Percentiles rank a stretch among this genome's conserved stretches.
Evolutionary conservation across 2,113 vertebrate species (phyloP).

Genomic region (pig (Sus scrofa)): T2T-Sscrofa CM000824.6:36327001-36327500

Average conservation of each 20-base stretch:
- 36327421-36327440: background rate
- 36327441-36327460: slow-evolving; percentile 6
- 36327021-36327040: too few species aligned
- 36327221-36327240: slow-evolving; percentile 75
- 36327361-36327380: slow-evolving; percentile 60
- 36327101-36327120: background rate
- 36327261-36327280: slow-evolving; percentile 60
- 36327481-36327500: background rate
- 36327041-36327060: too few species aligned
- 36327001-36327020: too few species aligned
- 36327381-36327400: slow-evolving; percentile 39
- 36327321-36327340: slow-evolving; percentile 70
- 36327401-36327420: background rate
- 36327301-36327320: slow-evolving; percentile 60
- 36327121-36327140: background rate
- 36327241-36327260: slow-evolving; percentile 59
- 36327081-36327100: background rate
- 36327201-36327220: background rate
- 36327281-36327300: slow-evolving; percentile 72
- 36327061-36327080: background rate
- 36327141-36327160: background rate
- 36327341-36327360: slow-evolving; percentile 64
- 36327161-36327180: slow-evolving; percentile 3
- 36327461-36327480: slow-evolving; percentile 40
- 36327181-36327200: slow-evolving; percentile 19